Base-by-base conservation (phyloP, 2,797 vertebrate species). In the Cirrhinus molitorella region DNA sequence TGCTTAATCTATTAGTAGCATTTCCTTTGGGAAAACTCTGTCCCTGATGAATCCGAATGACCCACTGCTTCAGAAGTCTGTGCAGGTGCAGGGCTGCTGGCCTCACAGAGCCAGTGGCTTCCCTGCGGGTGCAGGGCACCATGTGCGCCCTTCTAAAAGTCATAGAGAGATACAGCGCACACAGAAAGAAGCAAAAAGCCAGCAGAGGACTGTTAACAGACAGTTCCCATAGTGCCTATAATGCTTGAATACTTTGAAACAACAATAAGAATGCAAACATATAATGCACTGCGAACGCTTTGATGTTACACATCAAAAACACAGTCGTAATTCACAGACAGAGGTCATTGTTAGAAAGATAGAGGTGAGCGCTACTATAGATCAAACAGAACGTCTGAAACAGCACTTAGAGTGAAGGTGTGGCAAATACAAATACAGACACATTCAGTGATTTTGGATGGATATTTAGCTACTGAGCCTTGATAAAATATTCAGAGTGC, bases 31-130 rank as follows among this genome's bases (percentile, higher is more conserved):
- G 81, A 86, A 74, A 85, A 65, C 28, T 78, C n/a, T 83, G 79
- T 45, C 81, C 73, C 85, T 65, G 21, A 80, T 90, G 83, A 85
- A 87, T 81, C 85, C 85, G 85, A 81, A 88, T 75, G 81, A 59
- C 80, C 73, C 23, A 51, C 34, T 43, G 78, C 77, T 76, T 75
- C 55, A 53, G 71, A 84, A 70, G 47, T 49, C 34, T 65, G 66
- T 79, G 77, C 85, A 86, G 85, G 81, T 86, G 85, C 84, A 83
- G 70, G 14, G 47, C 83, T 85, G 65, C 45, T 34, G 57, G 74
- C 28, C 85, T 82, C 34, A 87, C 23, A 79, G 72, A 82, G 49
- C 77, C 79, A 23, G 37, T 65, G 82, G 34, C 51, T 34, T 74
- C 78, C 77, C 71, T 74, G 68, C 12, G 68, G 61, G 37, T 57